These are phyloP conservation scores for Melolontha melolontha DNA, from an alignment of 2,888 invertebrate species.

Conservation along the genomic window DNA sequence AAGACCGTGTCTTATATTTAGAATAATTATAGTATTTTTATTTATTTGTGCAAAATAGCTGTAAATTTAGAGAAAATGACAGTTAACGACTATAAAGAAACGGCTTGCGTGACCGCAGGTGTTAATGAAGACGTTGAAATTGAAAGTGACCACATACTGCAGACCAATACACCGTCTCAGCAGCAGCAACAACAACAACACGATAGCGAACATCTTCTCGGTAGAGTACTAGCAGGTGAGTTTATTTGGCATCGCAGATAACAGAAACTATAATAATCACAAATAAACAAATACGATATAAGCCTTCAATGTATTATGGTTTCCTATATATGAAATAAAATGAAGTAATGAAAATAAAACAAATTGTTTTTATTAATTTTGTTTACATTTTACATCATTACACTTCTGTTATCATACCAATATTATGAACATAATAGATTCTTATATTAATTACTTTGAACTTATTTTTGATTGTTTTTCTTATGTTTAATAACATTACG, in stretches of 20 bases:
- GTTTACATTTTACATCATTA: too few species aligned
- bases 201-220: conserved; percentile 69
- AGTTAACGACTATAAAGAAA: conserved; percentile 70
- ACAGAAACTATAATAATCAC: too few species aligned
- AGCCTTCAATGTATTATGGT: too few species aligned
- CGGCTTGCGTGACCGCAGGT: conserved; percentile 65
- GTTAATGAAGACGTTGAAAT: conserved; percentile 62
- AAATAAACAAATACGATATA: too few species aligned
- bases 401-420: too few species aligned
- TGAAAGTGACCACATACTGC: conserved; percentile 51
- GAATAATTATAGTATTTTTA: neutral
- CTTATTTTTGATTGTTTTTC: too few species aligned
- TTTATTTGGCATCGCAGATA: neutral
- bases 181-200: conserved; percentile 23
- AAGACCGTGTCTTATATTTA: neutral
- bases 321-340: too few species aligned
- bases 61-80: conserved; percentile 63
- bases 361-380: too few species aligned
- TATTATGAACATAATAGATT: too few species aligned
- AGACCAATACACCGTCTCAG: conserved; percentile 37
- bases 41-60: conserved; percentile 17
- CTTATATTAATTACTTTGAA: too few species aligned
- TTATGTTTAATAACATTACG: too few species aligned
- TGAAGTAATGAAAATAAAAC: too few species aligned
- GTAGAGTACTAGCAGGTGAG: conserved; percentile 71